A percentile compares a stretch with the other conserved stretches of the same genome.
phyloP scores from a whole-genome alignment of 2,888 invertebrate genomes.

The Cheilosia grossa region DNA sequence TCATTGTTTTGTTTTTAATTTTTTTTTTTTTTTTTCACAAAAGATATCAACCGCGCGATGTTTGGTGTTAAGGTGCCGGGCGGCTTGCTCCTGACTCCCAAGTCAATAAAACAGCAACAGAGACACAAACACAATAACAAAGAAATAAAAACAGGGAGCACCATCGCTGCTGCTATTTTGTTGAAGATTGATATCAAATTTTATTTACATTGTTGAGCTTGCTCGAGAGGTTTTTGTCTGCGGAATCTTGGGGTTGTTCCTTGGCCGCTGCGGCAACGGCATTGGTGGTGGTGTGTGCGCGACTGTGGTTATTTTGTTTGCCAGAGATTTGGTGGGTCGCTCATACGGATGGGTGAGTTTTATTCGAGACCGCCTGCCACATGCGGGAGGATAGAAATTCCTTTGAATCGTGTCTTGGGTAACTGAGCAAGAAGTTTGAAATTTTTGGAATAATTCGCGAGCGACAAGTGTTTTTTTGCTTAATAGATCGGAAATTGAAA shows the following conservation, averaged over 20 bases:
- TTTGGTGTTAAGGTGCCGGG: constrained; percentile 39
- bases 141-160: constrained; percentile 54
- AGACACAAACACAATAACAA: constrained; percentile 44
- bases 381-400: constrained; percentile 37
- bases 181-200: constrained; percentile 72
- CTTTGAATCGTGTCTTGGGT: constrained; percentile 22
- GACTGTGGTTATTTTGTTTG: constrained; percentile 46
- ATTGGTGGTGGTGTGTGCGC: constrained; percentile 2
- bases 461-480: constrained; percentile 39
- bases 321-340: constrained; percentile 45
- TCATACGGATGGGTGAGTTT: constrained; percentile 61
- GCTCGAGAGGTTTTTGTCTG: constrained; percentile 40
- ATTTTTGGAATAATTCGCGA: constrained; percentile 14
- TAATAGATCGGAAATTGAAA: constrained; percentile 50
- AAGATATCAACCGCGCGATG: constrained; percentile 32
- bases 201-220: constrained; percentile 73
- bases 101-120: constrained; percentile 63
- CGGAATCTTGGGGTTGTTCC: constrained; percentile 29
- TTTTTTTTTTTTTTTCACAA: neutral
- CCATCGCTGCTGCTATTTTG: constrained; percentile 49
- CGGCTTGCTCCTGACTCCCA: constrained; percentile 53
- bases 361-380: neutral
- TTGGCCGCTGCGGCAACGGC: constrained; percentile 15
- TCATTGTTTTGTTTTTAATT: neutral
- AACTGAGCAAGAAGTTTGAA: neutral